Percentiles rank a stretch among this genome's conserved stretches.
Evolutionary conservation across 2,888 invertebrate genomes (phyloP).

Genomic region (Neocrepidodera transversa): DNA sequence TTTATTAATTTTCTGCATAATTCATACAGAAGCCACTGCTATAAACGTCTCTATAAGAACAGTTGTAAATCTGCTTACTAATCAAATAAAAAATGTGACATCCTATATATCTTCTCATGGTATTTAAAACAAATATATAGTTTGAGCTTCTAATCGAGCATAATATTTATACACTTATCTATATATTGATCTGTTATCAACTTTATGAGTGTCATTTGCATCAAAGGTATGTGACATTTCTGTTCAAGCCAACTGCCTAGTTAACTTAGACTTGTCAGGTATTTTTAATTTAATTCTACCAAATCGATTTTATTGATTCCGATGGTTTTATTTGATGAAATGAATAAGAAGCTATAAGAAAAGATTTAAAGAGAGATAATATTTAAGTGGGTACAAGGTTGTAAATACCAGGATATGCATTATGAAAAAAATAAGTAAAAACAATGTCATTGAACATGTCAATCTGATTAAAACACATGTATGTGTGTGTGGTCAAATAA

Average conservation of each 20-base stretch:
- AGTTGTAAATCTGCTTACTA: too few species aligned
- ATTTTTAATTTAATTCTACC: constrained; percentile 9
- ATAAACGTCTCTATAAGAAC: too few species aligned
- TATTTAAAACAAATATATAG: too few species aligned
- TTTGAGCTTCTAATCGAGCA: constrained; percentile 12
- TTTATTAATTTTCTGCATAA: too few species aligned
- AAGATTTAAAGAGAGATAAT: neutral
- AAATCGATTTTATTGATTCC: constrained; percentile 11
- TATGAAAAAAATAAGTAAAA: too few species aligned
- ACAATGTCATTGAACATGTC: too few species aligned
- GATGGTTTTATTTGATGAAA: neutral
- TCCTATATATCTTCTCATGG: too few species aligned
- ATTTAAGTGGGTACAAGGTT: neutral
- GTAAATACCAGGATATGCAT: too few species aligned
- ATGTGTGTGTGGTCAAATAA: too few species aligned
- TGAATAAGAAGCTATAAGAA: neutral
- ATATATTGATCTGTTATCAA: constrained; percentile 4
- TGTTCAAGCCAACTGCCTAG: neutral
- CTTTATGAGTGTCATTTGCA: constrained; percentile 20
- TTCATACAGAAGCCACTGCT: too few species aligned
- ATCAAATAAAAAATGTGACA: too few species aligned
- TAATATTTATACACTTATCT: constrained; percentile 17
- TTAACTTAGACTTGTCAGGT: constrained; percentile 1
- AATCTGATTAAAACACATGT: too few species aligned
- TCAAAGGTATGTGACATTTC: constrained; percentile 21